Evolutionary conservation across 2,113 vertebrate species (phyloP).

Genomic region (Hippopotamus amphibius): DNA sequence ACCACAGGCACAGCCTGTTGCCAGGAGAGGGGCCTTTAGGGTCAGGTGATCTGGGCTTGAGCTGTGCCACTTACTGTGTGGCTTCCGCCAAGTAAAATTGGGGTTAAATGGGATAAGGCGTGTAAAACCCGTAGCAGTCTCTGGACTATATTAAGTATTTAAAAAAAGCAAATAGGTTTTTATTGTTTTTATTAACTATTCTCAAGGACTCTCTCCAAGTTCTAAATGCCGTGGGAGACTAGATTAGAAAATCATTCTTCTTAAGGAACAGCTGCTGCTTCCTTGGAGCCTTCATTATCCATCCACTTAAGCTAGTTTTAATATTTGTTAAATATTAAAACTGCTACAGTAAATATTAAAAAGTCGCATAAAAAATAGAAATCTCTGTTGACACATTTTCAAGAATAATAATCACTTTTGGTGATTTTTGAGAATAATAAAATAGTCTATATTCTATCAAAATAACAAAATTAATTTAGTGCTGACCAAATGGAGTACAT

Average conservation of each 20-base stretch:
- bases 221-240: neutral
- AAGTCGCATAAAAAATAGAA: neutral
- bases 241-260: neutral
- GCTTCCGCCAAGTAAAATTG: neutral
- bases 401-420: neutral
- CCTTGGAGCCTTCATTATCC: neutral
- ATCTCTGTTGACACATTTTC: slow-evolving; percentile 19
- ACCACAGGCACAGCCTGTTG: too few species aligned
- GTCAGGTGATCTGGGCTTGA: neutral
- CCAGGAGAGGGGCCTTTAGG: neutral
- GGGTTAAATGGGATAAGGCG: neutral
- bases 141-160: neutral
- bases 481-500: neutral
- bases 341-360: neutral
- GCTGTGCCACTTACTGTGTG: neutral
- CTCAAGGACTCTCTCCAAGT: neutral
- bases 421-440: neutral
- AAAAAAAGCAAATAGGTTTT: neutral
- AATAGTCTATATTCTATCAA: neutral
- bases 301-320: neutral
- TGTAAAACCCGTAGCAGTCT: neutral
- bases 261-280: neutral
- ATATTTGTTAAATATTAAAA: neutral
- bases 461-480: neutral
- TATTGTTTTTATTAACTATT: neutral